Conservation (phyloP, 2,797 vertebrate species). For the Fistularia tabacaria region DNA sequence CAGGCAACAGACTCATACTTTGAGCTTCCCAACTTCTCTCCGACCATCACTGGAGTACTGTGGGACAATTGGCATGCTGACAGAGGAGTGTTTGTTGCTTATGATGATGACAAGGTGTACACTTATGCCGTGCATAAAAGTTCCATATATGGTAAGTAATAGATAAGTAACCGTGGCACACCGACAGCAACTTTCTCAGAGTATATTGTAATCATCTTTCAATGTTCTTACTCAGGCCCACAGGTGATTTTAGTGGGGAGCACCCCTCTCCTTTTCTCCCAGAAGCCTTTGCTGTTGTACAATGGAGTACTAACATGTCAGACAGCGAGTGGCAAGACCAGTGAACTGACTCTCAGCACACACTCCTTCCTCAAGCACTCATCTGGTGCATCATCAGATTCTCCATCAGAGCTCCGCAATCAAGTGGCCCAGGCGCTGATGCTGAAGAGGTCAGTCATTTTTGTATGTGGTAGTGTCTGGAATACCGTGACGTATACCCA, state of each 20-base stretch:
- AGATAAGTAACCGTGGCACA: no score
- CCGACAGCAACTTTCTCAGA: not conserved
- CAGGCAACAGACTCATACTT: slow-evolving; percentile 81
- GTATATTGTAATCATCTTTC: no score
- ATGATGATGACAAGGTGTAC: slow-evolving; percentile 91
- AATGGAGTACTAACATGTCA: slow-evolving; percentile 95
- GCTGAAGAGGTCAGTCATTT: slow-evolving; percentile 82
- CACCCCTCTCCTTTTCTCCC: slow-evolving; percentile 86
- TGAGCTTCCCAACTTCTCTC: slow-evolving; percentile 92
- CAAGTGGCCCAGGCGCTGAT: slow-evolving; percentile 82
- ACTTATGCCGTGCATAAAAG: slow-evolving; percentile 92
- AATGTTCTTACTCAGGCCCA: slow-evolving; percentile 71
- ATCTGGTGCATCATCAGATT: slow-evolving; percentile 31
- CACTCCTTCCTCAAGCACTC: slow-evolving; percentile 83
- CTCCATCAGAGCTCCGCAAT: slow-evolving; percentile 63
- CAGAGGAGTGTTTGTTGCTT: slow-evolving; percentile 88
- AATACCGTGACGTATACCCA: not conserved
- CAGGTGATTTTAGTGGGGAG: slow-evolving; percentile 86
- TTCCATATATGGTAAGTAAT: slow-evolving; percentile 85
- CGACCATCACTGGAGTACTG: slow-evolving; percentile 89
- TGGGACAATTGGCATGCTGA: slow-evolving; percentile 95
- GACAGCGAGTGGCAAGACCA: slow-evolving; percentile 90
- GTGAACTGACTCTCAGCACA: slow-evolving; percentile 80
- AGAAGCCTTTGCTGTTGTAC: slow-evolving; percentile 90
- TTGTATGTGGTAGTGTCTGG: not conserved